These are phyloP conservation scores for Caenorhabditis imperialis DNA, from an alignment of 2,888 invertebrate species.

Conservation along the genomic window DNA sequence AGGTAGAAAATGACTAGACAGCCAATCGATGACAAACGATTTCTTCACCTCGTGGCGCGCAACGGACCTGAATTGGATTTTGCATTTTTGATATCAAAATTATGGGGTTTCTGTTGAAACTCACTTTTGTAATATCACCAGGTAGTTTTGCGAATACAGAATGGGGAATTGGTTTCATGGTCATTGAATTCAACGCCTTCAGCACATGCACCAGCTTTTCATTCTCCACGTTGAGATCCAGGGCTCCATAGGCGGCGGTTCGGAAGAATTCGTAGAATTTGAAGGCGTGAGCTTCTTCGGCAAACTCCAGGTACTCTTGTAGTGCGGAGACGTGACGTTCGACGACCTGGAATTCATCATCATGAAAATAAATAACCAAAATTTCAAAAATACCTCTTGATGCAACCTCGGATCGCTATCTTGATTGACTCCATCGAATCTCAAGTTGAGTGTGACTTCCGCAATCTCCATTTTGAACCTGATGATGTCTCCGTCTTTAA, in stretches of 20 bases:
- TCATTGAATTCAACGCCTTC: conserved; percentile 15
- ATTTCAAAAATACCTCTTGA: conserved; percentile 56
- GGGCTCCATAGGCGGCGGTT: conserved; percentile 57
- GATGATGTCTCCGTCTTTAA: conserved; percentile 56
- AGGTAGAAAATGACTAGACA: not conserved
- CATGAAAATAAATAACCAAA: not conserved
- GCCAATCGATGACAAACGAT: conserved; percentile 1
- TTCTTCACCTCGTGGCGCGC: not conserved
- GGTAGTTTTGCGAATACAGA: conserved; percentile 20
- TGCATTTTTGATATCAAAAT: no score
- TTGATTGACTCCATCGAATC: conserved; percentile 63
- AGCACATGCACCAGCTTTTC: not conserved
- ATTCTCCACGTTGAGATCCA: conserved; percentile 59
- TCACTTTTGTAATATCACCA: conserved; percentile 47
- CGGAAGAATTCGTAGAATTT: conserved; percentile 64
- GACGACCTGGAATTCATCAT: conserved; percentile 55
- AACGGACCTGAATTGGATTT: conserved; percentile 2
- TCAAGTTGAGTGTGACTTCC: conserved; percentile 64
- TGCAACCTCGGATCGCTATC: conserved; percentile 62
- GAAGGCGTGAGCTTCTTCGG: conserved; percentile 9
- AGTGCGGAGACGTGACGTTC: conserved; percentile 63
- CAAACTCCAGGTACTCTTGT: conserved; percentile 50
- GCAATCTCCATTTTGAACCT: conserved; percentile 36
- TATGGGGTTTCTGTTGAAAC: no score
- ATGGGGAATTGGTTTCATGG: conserved; percentile 8